Evolutionary conservation across 2,888 invertebrate species (phyloP), one percentile per base, ranked within the genome.

Genomic region (Latrodectus hesperus): DNA sequence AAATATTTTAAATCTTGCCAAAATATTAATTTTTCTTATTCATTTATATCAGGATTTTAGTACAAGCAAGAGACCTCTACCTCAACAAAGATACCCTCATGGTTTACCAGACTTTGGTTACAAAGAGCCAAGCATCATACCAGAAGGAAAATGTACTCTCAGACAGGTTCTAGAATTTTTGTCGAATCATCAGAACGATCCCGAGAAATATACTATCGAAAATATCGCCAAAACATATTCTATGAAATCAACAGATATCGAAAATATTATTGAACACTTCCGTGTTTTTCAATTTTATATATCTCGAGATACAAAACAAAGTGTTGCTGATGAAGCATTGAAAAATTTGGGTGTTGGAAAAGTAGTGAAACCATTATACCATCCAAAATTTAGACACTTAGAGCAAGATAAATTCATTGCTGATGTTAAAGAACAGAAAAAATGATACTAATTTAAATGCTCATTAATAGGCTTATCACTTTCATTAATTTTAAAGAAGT

Each of bases 111-210:
- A 17, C n/a, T 88, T 52, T 75, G 88, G 88, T 2, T 84, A 67
- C 53, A 71, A 88, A 80, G 88, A 88, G 3, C 84, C 84, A 1
- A 76, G 74, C 67, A 17, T 49, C 3, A 84, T 88, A 38, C 84
- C 88, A 9, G 84, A 79, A 67, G 88, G 88, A 22, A 79, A 68
- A 67, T 88, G 88, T 17, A 64, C 75, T 3, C 52, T 88, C 22
- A 73, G 67, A 26, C 88, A 88, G 72, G 79, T 72, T 72, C 64
- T 88, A 49, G 80, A 79, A 51, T 88, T 88, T 67, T 83, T 88
- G 17, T 51, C 84, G 10, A 84, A 88, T 10, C 71, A 88, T 67
- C 83, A 84, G 53, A 76, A 79, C 60, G 88, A 88, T 17, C 84
- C 84, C 2, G n/a, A 51, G 1, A 53, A 17, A 5, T 60, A 82